Conservation (phyloP, 2,113 vertebrate genomes). For the Elephas maximus region DNA sequence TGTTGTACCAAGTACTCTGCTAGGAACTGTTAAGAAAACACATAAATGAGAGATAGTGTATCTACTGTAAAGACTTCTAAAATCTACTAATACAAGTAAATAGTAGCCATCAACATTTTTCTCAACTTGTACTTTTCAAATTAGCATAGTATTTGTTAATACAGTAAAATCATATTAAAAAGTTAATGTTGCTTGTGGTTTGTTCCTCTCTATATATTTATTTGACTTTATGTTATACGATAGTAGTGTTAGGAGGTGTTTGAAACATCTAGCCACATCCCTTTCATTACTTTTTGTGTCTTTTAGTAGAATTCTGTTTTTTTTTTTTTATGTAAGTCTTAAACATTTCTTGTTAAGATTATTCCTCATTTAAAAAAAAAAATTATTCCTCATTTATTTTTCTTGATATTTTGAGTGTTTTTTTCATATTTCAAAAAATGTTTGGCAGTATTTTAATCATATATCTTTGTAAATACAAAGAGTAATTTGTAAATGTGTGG, state of each 20-base stretch:
- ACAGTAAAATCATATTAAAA: slow-evolving; percentile 22
- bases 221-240: not conserved
- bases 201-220: not conserved
- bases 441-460: not conserved
- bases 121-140: slow-evolving; percentile 40
- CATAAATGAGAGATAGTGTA: not conserved
- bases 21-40: not conserved
- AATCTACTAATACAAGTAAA: not conserved
- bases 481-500: not conserved
- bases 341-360: slow-evolving; percentile 6
- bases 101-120: not conserved
- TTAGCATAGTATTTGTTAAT: not conserved
- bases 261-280: not conserved
- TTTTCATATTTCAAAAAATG: not conserved
- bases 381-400: slow-evolving; percentile 8
- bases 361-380: not conserved
- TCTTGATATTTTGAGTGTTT: not conserved
- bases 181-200: slow-evolving; percentile 16
- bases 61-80: not conserved
- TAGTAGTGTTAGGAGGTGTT: not conserved
- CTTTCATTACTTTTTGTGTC: not conserved
- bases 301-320: not conserved
- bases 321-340: not conserved
- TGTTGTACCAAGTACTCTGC: not conserved
- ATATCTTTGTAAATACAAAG: not conserved